A percentile compares a stretch with the other conserved stretches of the same genome.
Evolutionary conservation across 1,140 invertebrate species (phyloP).

Genomic region (Musca vetustissima): DNA sequence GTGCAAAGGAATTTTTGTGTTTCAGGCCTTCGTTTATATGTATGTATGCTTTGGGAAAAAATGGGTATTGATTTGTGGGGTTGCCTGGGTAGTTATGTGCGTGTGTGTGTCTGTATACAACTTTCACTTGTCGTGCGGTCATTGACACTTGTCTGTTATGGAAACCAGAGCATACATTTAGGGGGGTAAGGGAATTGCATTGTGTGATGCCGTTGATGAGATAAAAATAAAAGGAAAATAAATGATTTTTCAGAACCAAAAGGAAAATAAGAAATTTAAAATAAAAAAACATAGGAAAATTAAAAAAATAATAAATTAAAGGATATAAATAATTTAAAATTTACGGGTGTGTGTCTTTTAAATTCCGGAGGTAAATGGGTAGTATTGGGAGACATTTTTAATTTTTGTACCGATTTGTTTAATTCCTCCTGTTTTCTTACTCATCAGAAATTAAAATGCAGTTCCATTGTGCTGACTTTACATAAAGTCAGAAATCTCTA

Average conservation of each 20-base stretch:
- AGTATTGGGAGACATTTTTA: too few species aligned
- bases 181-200: not conserved
- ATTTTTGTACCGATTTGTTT: too few species aligned
- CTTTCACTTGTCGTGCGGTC: conserved; percentile 8
- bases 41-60: not conserved
- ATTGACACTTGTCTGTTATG: conserved; percentile 13
- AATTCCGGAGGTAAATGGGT: too few species aligned
- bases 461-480: too few species aligned
- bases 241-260: not conserved
- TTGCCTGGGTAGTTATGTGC: not conserved
- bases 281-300: not conserved
- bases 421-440: too few species aligned
- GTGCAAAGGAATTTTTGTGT: conserved; percentile 1
- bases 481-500: too few species aligned
- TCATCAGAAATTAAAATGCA: too few species aligned
- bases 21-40: not conserved
- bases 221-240: not conserved
- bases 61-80: too few species aligned
- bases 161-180: conserved; percentile 10
- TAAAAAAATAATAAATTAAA: not conserved
- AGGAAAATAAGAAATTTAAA: not conserved
- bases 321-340: too few species aligned
- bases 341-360: too few species aligned
- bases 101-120: not conserved
- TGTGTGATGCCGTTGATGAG: too few species aligned